phyloP scores from a whole-genome alignment of 1,140 invertebrate species.

The Himalopsyche phryganea region DNA sequence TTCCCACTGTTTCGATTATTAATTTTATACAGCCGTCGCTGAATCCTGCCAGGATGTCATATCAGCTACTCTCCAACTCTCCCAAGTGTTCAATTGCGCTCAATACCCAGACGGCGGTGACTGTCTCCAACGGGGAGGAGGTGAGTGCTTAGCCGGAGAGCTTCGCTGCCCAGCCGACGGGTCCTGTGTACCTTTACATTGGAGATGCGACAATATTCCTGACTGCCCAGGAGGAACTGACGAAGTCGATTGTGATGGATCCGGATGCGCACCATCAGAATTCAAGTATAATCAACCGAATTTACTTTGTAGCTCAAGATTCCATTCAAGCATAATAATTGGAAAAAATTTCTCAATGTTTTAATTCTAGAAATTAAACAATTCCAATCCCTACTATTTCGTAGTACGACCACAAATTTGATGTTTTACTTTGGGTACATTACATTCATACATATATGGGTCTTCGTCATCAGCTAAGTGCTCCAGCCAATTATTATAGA shows the following conservation, averaged over 20 bases:
- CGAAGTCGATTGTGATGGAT: conserved; percentile 55
- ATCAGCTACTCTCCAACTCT: conserved; percentile 51
- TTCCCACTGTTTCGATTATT: too few species aligned
- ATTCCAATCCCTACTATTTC: too few species aligned
- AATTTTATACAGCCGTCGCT: conserved; percentile 47
- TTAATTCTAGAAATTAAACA: too few species aligned
- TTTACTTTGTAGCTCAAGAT: not conserved
- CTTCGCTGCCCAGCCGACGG: conserved; percentile 60
- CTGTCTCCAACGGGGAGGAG: conserved; percentile 35
- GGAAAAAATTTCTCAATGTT: too few species aligned
- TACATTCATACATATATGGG: too few species aligned
- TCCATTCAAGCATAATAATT: not conserved
- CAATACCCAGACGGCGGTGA: conserved; percentile 56
- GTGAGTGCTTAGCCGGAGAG: conserved; percentile 54
- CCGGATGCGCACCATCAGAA: conserved; percentile 53
- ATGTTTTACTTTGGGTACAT: too few species aligned
- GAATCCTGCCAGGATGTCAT: conserved; percentile 62
- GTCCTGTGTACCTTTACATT: conserved; percentile 58
- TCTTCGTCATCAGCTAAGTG: too few species aligned
- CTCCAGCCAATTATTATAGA: too few species aligned
- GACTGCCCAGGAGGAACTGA: conserved; percentile 65
- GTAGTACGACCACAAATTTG: too few species aligned
- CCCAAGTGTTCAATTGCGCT: conserved; percentile 57
- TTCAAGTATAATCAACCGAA: conserved; percentile 44
- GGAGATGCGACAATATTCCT: conserved; percentile 64